Conservation (phyloP, 2,113 vertebrate genomes). For the Pogonocichla stellata region DNA sequence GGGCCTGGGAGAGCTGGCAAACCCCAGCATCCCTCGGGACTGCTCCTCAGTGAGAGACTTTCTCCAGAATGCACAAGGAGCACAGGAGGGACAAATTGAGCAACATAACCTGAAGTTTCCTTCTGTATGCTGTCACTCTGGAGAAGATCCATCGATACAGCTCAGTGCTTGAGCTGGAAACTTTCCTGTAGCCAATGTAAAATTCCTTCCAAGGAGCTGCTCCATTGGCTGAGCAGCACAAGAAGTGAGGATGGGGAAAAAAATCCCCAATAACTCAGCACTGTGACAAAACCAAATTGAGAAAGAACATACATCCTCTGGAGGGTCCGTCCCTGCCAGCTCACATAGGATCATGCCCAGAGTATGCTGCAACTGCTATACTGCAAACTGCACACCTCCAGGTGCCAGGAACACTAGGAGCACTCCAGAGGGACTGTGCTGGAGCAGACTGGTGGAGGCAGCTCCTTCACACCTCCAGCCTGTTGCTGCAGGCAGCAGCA, state of each 20-base stretch:
- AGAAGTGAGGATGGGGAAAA: not conserved
- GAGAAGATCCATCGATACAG: not conserved
- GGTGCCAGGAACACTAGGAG: not conserved
- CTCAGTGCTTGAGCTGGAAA: not conserved
- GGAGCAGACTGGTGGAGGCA: not conserved
- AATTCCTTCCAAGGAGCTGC: not conserved
- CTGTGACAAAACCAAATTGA: not conserved
- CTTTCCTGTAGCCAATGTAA: not conserved
- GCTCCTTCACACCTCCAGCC: not conserved
- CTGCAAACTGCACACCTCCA: not conserved
- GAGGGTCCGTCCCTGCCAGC: too few species aligned
- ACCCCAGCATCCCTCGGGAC: fast-evolving
- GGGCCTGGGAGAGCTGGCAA: not conserved
- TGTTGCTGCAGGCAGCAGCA: fast-evolving
- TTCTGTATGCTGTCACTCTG: not conserved
- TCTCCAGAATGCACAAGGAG: not conserved
- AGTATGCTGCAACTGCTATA: not conserved
- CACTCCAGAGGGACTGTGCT: not conserved
- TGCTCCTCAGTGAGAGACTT: fast-evolving
- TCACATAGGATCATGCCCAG: not conserved
- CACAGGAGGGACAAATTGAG: fast-evolving
- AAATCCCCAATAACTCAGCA: not conserved
- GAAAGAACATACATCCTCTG: not conserved
- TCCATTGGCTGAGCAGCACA: not conserved
- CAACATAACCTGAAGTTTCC: not conserved